Base-by-base conservation (phyloP, 2,888 invertebrate species). In the Lasioglossum zephyrum region DNA sequence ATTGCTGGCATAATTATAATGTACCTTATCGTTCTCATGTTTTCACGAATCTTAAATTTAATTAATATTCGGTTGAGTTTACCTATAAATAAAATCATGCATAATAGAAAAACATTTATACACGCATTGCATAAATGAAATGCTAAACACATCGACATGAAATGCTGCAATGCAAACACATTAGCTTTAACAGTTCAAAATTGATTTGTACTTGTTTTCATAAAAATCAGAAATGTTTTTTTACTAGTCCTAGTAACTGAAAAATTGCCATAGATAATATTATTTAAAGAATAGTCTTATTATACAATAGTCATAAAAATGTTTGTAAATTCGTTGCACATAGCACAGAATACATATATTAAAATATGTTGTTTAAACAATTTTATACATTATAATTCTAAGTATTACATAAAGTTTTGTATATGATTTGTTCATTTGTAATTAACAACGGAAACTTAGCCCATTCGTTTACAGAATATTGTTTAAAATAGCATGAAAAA, bases 361-460 rank as follows among this genome's bases (percentile, higher is more conserved):
- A 36, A 69, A 36, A n/a, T 69, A 78, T 31, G 31, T 63, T 70
- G 73, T 60, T 70, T 36, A 31, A 82, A 36, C 26, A 53, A 16
- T 70, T 79, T 75, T 63, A 79, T 60, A 73, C 41, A 69, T 69
- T 66, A 26, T 57, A 83, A 73, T 70, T 57, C 36, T 57, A 73
- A 69, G 66, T 47, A 83, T 16, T 60, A 36, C 36, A 57, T 78
- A 16, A 31, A 41, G 18, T 36, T 63, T 57, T 84, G 78, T 31
- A 39, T 39, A 82, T 57, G 57, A 84, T 70, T 77, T 77, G 11
- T 63, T 44, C 47, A 47, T 66, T 36, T 31, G 39, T 22, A 22
- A 60, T 73, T 69, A 60, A 73, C 18, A 26, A 41, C 69, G 49
- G 1, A 31, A 36, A 11, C 53, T 72, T 73, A 41, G 47, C 22